phyloP scores from a whole-genome alignment of 1,140 invertebrate species.

The Sycobia sp. region DNA sequence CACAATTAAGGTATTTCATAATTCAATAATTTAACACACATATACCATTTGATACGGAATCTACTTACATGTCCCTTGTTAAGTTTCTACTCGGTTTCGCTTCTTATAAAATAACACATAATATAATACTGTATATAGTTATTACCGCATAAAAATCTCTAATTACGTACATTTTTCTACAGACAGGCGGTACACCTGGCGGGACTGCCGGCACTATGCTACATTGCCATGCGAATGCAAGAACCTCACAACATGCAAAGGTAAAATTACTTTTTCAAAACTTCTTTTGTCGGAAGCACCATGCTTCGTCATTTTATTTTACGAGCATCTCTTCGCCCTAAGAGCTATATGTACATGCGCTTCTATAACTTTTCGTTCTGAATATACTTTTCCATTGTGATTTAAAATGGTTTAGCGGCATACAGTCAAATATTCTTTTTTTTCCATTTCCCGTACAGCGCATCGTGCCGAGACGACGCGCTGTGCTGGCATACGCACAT shows the following conservation, averaged over 20 bases:
- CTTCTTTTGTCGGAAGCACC: neutral
- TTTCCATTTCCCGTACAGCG: too few relatives aligned
- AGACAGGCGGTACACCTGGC: conserved; percentile 81
- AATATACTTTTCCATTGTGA: too few relatives aligned
- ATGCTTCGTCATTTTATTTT: neutral
- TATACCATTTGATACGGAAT: too few relatives aligned
- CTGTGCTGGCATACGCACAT: neutral
- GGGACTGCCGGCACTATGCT: conserved; percentile 75
- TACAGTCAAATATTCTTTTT: neutral
- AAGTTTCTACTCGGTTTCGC: too few relatives aligned
- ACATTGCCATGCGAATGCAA: conserved; percentile 69
- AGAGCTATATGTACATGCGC: neutral
- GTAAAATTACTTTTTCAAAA: conserved; percentile 53
- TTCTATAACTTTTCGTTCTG: too few relatives aligned
- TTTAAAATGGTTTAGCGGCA: conserved; percentile 5
- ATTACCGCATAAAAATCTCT: too few relatives aligned
- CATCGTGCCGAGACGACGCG: too few relatives aligned
- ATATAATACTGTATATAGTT: too few relatives aligned
- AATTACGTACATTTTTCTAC: conserved; percentile 39
- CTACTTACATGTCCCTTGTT: too few relatives aligned
- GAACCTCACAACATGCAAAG: conserved; percentile 70
- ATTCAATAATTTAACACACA: too few relatives aligned
- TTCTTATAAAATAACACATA: too few relatives aligned
- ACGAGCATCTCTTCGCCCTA: neutral
- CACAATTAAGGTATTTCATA: too few relatives aligned